Conservation (phyloP, 2,888 invertebrate species). For the Agrotis exclamationis region DNA sequence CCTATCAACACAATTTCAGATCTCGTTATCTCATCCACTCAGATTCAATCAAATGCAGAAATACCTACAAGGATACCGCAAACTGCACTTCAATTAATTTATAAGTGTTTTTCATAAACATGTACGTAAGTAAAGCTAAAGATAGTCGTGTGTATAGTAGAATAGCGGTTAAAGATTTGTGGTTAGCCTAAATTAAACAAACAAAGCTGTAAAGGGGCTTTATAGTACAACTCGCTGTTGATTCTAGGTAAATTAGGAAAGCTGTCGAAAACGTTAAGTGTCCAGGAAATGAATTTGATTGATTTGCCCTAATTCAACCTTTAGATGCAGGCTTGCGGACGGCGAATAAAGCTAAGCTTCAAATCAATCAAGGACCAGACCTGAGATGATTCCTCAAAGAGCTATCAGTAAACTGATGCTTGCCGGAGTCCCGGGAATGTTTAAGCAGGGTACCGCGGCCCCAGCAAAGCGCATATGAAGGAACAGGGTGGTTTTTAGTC, state of each 20-base stretch:
- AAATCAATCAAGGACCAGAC: too few species aligned
- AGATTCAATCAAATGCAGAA: slow-evolving; percentile 1
- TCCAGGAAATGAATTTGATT: slow-evolving; percentile 34
- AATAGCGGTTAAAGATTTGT: slow-evolving; percentile 52
- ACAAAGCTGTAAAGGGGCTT: slow-evolving; percentile 46
- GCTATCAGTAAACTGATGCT: too few species aligned
- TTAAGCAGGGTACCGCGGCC: too few species aligned
- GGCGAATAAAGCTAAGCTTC: too few species aligned
- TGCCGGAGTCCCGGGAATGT: too few species aligned
- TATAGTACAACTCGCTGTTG: slow-evolving; percentile 36
- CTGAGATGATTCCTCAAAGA: too few species aligned
- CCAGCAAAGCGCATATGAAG: too few species aligned
- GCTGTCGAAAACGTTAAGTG: slow-evolving; percentile 30
- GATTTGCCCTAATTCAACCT: not conserved
- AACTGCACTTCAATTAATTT: slow-evolving; percentile 37
- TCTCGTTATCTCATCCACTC: slow-evolving; percentile 2
- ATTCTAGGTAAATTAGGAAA: slow-evolving; percentile 36
- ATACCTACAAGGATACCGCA: slow-evolving; percentile 15
- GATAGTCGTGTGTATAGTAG: slow-evolving; percentile 17
- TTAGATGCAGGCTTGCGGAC: not conserved
- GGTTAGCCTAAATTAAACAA: slow-evolving; percentile 57
- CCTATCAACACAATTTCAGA: not conserved
- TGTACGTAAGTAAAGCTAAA: slow-evolving; percentile 9
- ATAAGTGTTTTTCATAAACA: slow-evolving; percentile 9
- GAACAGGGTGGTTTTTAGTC: too few species aligned